Base-by-base conservation (phyloP, 2,888 invertebrate species). In the Leucoma salicis region DNA sequence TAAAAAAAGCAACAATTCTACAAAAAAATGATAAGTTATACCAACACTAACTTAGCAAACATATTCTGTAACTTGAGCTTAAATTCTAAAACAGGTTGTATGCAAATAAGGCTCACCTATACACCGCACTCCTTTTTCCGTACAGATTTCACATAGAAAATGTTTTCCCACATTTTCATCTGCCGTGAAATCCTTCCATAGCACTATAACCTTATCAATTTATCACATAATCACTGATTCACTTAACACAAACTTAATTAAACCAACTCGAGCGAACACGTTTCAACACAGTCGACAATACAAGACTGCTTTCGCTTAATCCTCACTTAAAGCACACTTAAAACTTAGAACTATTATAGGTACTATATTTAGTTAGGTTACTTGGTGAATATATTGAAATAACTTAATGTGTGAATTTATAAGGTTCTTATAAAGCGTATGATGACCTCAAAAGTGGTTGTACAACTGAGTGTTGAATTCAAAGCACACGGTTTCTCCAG, bases 361-460 rank as follows among this genome's bases (percentile, higher is more conserved):
- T 14, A n/a, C 39, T 53, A 61, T 53, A n/a, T 53, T 41, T 35
- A 32, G n/a, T n/a, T 21, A 50, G 36, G 50, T 40, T 47, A 53
- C 48, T 46, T 49, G 12, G 53, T 49, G 53, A 53, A 57, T 63
- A 60, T 70, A 66, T 68, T 62, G 65, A 57, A 66, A 57, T 59
- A 46, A 63, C 69, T 70, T 76, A 70, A 70, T 64, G 70, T 66
- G 59, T 66, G 59, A 60, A 49, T 57, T 58, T 46, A 63, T 62
- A 61, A 59, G 69, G 53, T 63, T 51, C 59, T 71, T 69, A 77
- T 82, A 80, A 76, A 78, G 82, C 87, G 88, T 86, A 79, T 85
- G 83, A 79, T 86, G 86, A 86, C 83, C 85, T 75, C 75, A 80
- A 83, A 86, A 75, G 86, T 76, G 71, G 75, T 71, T 67, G 74